Conservation (phyloP, 2,888 invertebrate species). For the Chromoteleia sp. region DNA sequence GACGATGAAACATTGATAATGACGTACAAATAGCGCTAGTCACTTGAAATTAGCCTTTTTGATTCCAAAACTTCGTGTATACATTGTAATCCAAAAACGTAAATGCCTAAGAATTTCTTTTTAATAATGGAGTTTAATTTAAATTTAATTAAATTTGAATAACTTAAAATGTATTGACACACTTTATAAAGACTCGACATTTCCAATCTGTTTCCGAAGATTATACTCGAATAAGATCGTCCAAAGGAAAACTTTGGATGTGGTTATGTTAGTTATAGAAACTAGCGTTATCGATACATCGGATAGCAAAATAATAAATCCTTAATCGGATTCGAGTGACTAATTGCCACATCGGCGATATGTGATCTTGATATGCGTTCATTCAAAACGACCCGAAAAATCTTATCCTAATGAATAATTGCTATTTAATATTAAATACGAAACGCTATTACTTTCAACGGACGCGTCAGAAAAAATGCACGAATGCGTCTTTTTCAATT, state of each 20-base stretch:
- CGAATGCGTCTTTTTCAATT: slow-evolving; percentile 12
- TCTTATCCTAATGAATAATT: slow-evolving; percentile 38
- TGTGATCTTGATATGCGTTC: slow-evolving; percentile 44
- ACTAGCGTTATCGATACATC: background rate
- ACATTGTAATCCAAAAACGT: no score
- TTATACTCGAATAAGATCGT: background rate
- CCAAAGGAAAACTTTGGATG: background rate
- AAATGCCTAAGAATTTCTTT: no score
- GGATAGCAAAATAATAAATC: background rate
- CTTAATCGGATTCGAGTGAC: slow-evolving; percentile 5
- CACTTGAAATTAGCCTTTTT: no score
- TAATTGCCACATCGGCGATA: slow-evolving; percentile 35
- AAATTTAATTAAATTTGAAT: background rate
- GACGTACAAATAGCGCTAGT: no score
- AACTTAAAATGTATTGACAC: no score
- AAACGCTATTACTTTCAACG: slow-evolving; percentile 37
- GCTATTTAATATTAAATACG: slow-evolving; percentile 34
- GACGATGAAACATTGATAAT: no score
- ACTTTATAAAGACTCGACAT: no score
- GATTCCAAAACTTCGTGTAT: no score
- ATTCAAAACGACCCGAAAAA: slow-evolving; percentile 37
- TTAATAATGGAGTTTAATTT: no score
- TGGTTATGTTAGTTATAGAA: background rate
- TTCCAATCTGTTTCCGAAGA: no score
- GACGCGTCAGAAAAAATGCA: slow-evolving; percentile 31